Percentiles rank a stretch among this genome's conserved stretches.
These are phyloP conservation scores for Drosophila tani DNA, from an alignment of 1,140 invertebrate species.

Conservation along the genomic window DNA sequence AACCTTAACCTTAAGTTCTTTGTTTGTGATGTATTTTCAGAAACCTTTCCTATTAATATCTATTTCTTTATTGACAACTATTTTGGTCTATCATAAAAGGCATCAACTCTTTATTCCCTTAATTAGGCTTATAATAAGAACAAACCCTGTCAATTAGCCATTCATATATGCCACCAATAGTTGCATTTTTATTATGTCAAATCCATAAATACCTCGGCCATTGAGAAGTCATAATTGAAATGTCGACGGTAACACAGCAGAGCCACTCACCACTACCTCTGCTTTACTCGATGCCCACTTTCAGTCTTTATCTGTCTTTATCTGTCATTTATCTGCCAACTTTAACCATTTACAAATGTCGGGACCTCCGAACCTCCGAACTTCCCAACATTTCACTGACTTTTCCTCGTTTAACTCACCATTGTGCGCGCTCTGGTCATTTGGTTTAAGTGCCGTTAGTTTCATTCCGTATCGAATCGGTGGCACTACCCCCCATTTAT, in stretches of 20 bases:
- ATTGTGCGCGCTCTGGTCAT: conserved; percentile 58
- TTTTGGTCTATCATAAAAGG: too few species aligned
- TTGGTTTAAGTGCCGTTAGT: conserved; percentile 65
- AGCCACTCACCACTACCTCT: background rate
- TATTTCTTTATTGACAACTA: background rate
- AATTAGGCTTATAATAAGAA: background rate
- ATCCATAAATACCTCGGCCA: conserved; percentile 2
- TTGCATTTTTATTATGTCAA: conserved; percentile 1
- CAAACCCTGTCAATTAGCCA: background rate
- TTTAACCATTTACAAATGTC: conserved; percentile 34
- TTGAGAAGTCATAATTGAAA: conserved; percentile 17
- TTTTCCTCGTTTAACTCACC: conserved; percentile 41
- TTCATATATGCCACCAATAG: background rate
- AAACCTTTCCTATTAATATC: background rate
- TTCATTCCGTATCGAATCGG: conserved; percentile 53
- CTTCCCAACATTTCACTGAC: conserved; percentile 31
- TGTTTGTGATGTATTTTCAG: background rate
- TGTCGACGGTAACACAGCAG: conserved; percentile 3
- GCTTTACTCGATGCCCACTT: conserved; percentile 27
- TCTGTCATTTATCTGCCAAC: conserved; percentile 47
- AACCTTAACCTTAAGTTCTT: too few species aligned
- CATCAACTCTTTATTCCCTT: background rate
- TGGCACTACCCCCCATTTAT: conserved; percentile 37
- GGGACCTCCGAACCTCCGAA: too few species aligned
- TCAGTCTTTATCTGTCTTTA: conserved; percentile 25